Percentiles rank a stretch among this genome's conserved stretches.
phyloP scores from a whole-genome alignment of 2,888 invertebrate genomes.

The Hirtodrosophila trivittata region DNA sequence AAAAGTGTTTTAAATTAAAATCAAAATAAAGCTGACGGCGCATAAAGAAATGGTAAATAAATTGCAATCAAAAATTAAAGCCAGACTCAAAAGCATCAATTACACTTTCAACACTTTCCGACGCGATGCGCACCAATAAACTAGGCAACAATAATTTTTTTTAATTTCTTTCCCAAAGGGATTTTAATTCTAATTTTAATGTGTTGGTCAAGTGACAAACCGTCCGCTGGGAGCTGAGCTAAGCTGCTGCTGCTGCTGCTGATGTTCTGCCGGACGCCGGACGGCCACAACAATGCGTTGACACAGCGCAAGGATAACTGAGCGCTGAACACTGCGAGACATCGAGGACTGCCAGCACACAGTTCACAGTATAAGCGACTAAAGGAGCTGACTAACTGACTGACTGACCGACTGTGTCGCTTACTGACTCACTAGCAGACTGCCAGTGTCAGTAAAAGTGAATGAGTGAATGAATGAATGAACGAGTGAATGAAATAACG shows the following conservation, averaged over 20 bases:
- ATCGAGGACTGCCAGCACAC: constrained; percentile 52
- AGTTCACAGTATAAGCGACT: constrained; percentile 71
- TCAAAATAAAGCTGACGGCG: constrained; percentile 47
- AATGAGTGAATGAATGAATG: constrained; percentile 60
- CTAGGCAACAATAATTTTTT: not conserved
- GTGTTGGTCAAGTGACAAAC: constrained; percentile 52
- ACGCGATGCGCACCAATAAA: constrained; percentile 1
- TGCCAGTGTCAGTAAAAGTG: constrained; percentile 35
- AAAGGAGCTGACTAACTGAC: constrained; percentile 47
- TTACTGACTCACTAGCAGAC: constrained; percentile 7
- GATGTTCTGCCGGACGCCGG: constrained; percentile 49
- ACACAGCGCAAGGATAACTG: constrained; percentile 77
- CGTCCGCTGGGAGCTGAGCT: constrained; percentile 37
- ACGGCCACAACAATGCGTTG: constrained; percentile 70
- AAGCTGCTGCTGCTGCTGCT: constrained; percentile 18
- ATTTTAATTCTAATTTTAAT: constrained; percentile 6
- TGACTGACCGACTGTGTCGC: constrained; percentile 24
- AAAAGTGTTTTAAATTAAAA: constrained; percentile 46
- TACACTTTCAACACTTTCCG: too few species aligned
- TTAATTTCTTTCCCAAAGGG: not conserved
- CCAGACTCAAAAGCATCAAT: not conserved
- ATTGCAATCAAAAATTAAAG: constrained; percentile 32
- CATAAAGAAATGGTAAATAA: constrained; percentile 26
- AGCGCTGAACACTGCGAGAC: constrained; percentile 48
- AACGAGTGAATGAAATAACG: constrained; percentile 65